These are phyloP conservation scores for Fukomys damarensis DNA, from an alignment of 2,113 vertebrate genomes.

Conservation along the genomic window DNA sequence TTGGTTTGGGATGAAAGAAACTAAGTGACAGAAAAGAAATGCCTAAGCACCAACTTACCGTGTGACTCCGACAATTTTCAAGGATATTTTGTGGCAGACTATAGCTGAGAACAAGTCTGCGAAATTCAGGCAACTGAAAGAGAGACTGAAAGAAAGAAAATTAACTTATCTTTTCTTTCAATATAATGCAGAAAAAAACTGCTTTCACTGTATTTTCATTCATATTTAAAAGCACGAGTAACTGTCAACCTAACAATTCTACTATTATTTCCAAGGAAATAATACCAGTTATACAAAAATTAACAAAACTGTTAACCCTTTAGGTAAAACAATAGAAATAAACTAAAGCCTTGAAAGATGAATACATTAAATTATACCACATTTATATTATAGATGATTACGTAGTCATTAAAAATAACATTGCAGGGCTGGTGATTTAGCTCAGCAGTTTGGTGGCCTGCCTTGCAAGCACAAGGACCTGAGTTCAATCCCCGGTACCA, in stretches of 20 bases:
- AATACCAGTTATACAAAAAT: not conserved
- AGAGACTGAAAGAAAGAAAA: conserved; percentile 90
- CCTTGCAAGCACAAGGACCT: too few species aligned
- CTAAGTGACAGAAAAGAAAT: not conserved
- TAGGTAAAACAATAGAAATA: conserved; percentile 2
- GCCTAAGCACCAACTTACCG: conserved; percentile 87
- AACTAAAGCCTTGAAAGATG: not conserved
- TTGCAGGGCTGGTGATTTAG: not conserved
- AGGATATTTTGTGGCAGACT: conserved; percentile 90
- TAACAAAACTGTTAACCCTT: not conserved
- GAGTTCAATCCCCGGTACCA: too few species aligned
- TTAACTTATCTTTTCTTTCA: not conserved
- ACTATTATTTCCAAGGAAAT: not conserved
- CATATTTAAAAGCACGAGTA: not conserved
- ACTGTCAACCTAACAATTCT: not conserved
- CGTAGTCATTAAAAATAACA: not conserved
- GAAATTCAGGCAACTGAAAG: conserved; percentile 96
- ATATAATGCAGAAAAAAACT: not conserved
- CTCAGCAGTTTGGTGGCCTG: too few species aligned
- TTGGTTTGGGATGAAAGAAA: not conserved
- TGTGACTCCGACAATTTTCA: conserved; percentile 90
- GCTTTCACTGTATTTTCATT: not conserved
- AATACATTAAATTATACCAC: not conserved
- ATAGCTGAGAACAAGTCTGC: conserved; percentile 95
- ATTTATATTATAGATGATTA: not conserved